Base-by-base conservation (phyloP, 1,140 invertebrate genomes). In the Drosophila ogumai region DNA sequence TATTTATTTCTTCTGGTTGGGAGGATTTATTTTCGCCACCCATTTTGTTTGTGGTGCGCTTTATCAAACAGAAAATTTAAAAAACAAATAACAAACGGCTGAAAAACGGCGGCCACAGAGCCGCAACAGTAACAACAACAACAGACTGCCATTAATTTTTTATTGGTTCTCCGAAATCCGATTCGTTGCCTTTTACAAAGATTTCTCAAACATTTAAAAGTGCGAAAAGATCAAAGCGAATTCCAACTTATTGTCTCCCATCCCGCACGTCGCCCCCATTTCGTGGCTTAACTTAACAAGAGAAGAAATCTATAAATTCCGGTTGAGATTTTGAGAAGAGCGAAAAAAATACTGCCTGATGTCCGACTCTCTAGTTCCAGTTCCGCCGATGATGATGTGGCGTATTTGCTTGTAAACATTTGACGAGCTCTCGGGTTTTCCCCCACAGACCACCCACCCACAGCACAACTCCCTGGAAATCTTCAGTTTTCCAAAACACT, bases 51-150 rank as follows among this genome's bases (percentile, higher is more conserved):
- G 84, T 71, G 68, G 81, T 71, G 84, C 84, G 85, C 73, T 90
- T 88, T 88, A 88, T 88, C 84, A 88, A 88, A 88, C 84, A 90
- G 84, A 88, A 88, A 87, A 87, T 87, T 88, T 87, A 87, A 87
- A 87, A 87, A 87, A 87, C 84, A 87, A 87, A 87, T 88, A 87
- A 67, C 80, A 87, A 87, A 47, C 69, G 64, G 56, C 60, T 49
- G 38, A 60, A 79, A 40, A 66, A 55, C 59, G 17, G 40, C 38
- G 50, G 32, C 36, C 31, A 54, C 43, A 49, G 38, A 44, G 31
- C 46, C n/a, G 44, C 38, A 40, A 41, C 44, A 55, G 60, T 34
- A 76, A 43, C 47, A 75, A 58, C 76, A 75, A 54, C 46, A 81
- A 44, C 60, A 71, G 43, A 32, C 84, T 69, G 82, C 82, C 84